These are phyloP conservation scores for Maylandia zebra DNA, from an alignment of 2,113 vertebrate genomes.

Conservation along the genomic window DNA sequence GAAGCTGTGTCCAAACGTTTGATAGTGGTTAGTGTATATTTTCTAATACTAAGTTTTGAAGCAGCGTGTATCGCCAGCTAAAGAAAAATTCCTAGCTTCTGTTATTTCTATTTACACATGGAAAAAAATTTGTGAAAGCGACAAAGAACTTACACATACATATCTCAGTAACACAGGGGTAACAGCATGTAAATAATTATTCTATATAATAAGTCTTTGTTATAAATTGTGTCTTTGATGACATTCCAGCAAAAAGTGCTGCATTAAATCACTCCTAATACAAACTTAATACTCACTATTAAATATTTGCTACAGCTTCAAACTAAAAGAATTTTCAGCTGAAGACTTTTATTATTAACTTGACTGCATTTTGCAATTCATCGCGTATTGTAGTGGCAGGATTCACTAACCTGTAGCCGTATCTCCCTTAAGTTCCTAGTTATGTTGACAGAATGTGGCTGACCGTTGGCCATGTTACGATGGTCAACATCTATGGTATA, in stretches of 20 bases:
- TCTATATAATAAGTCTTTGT: background rate
- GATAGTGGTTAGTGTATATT: background rate
- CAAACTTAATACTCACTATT: background rate
- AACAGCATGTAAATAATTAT: background rate
- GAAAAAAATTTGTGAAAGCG: background rate
- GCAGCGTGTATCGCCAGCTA: background rate
- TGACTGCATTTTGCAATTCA: background rate
- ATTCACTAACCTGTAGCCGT: constrained; percentile 58
- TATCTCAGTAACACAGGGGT: accelerated
- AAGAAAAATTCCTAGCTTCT: background rate
- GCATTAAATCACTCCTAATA: background rate
- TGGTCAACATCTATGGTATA: constrained; percentile 83
- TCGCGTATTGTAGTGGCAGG: background rate
- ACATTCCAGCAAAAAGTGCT: accelerated
- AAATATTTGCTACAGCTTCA: background rate
- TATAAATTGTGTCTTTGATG: background rate
- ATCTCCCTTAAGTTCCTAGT: constrained; percentile 74
- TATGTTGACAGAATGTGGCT: constrained; percentile 89
- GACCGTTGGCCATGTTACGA: constrained; percentile 90
- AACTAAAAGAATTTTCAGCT: background rate
- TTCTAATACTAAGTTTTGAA: background rate
- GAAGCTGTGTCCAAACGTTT: background rate
- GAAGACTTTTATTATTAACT: background rate
- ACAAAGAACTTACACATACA: too few relatives aligned
- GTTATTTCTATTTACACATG: background rate